Conservation (phyloP, 2,797 vertebrate species). For the Melanotaenia maccullochi region DNA sequence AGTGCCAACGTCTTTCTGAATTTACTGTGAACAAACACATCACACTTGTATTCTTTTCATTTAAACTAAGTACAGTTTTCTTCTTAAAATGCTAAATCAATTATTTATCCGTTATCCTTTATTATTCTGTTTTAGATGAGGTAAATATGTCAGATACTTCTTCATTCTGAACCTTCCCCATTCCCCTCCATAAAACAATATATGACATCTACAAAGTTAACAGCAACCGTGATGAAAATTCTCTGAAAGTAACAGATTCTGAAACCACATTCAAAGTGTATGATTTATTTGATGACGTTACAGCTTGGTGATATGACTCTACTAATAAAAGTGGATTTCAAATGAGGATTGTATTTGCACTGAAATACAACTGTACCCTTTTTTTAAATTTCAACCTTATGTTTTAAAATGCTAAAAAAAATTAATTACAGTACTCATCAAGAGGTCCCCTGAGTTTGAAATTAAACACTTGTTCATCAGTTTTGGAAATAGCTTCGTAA, state of each 20-base stretch:
- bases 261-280: not conserved
- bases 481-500: conserved; percentile 37
- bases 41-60: not conserved
- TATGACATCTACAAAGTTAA: not conserved
- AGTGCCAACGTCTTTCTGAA: not conserved
- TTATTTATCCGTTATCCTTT: not conserved
- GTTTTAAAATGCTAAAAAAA: conserved; percentile 13
- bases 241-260: conserved; percentile 5
- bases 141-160: not conserved
- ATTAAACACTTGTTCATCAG: conserved; percentile 18
- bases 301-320: not conserved
- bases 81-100: not conserved
- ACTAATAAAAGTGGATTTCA: not conserved
- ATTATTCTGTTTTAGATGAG: not conserved
- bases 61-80: not conserved
- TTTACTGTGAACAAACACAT: not conserved
- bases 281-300: conserved; percentile 29
- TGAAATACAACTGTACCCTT: not conserved
- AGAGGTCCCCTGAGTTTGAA: conserved; percentile 46
- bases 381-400: not conserved
- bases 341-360: conserved; percentile 6
- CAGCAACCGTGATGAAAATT: not conserved
- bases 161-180: not conserved
- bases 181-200: not conserved
- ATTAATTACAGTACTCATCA: not conserved